Evolutionary conservation across 1,140 invertebrate species (phyloP), one percentile per base, ranked within the genome.

Genomic region (Pissodes strobi): DNA sequence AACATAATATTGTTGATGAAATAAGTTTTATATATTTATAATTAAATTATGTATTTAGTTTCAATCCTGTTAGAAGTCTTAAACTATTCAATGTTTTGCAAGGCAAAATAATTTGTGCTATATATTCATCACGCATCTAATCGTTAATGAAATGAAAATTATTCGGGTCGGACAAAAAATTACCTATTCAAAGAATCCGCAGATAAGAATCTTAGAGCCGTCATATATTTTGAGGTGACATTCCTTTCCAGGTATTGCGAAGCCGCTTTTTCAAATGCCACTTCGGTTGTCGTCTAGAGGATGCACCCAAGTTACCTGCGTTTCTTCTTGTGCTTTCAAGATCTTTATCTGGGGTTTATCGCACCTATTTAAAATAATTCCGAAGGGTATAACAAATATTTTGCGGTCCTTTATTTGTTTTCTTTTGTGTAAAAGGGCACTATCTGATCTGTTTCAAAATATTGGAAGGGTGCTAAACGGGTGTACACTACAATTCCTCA

Each of bases 161-260:
- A 46, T 46, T 46, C 45, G 21, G 45, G 45, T 8, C 21, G 43
- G 43, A 19, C 12, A 46, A 61, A 61, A 61, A 52, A 43, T 51
- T 61, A 61, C 21, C 60, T 41, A 68, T 68, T 68, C 66, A 64
- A 49, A 68, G 60, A 68, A 68, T 49, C 25, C 48, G 17, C 30
- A 64, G 66, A 68, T 68, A 68, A 48, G n/a, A 21, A 68, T 68
- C 66, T 68, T 13, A 60, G 34, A 64, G 49, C 56, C 49, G 66
- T 68, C 66, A 68, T 68, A 68, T 67, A 67, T 68, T 68, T 64
- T 60, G 61, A 68, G 55, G 49, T 60, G 66, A 63, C 66, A 68
- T 68, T 68, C 55, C 56, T 68, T 64, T 58, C 48, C 56, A 41
- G 66, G 66, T 64, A 68, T 53, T 37, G 30, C 34, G 23, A 39